Evolutionary conservation across 2,888 invertebrate species (phyloP), one percentile per base, ranked within the genome.

Genomic region (Paralinhomoeus sp.): DNA sequence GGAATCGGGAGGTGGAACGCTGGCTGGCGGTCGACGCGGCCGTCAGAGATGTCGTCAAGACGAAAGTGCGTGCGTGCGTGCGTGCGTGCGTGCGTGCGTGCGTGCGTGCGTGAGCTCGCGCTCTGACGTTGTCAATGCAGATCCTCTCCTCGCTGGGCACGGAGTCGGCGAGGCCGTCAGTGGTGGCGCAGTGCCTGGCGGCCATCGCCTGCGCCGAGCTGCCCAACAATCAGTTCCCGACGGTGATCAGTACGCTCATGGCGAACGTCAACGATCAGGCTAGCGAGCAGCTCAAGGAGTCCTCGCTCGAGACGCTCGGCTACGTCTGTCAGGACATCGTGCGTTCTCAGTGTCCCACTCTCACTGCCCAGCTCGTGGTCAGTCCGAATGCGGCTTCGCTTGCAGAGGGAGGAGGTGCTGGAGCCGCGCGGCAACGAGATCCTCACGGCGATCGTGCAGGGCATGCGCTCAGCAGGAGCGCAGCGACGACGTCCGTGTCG

Each of bases 151-250:
- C 93, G 15, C 73, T 99, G 55, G 93, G 97, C 47, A 93, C 97
- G 48, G 97, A 99, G 70, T 80, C 60, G 15, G 78, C 77, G 50
- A 71, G 93, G 50, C 97, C 93, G 2, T 89, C 89, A 56, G 84
- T 87, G 42, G 93, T 93, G 9, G 93, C 97, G 1, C 97, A 97
- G 66, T 99, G 97, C 70, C 89, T 99, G 39, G 93, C 97, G 1
- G 87, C 87, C 64, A 84, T 99, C 48, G 97, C 91, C 1, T 85
- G 91, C 41, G 80, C 87, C 31, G 97, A 99, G 67, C 69, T 99
- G 48, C 83, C 91, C 1, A 76, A 78, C 41, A 75, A 77, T 45
- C 77, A 84, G 56, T 99, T 97, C 93, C 77, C 75, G 49, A 80
- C 84, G 54, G 72, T 97, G 7, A 85, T 99, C 54, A 72, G 73